Evolutionary conservation across 2,797 vertebrate species (phyloP).

Genomic region (Peromyscus nudipes): DNA sequence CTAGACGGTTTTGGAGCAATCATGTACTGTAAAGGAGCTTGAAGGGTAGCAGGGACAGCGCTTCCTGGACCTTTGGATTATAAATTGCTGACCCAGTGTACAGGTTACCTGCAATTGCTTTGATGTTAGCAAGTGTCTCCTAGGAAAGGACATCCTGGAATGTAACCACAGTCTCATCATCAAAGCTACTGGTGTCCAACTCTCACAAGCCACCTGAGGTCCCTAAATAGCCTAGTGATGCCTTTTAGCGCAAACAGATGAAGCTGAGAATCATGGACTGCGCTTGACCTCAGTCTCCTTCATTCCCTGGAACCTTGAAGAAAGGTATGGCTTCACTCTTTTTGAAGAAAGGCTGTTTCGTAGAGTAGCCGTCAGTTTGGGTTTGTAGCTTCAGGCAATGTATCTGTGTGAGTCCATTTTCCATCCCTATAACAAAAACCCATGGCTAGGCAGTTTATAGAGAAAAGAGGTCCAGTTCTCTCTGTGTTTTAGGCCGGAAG

Average conservation of each 20-base stretch:
- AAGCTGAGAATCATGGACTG: neutral
- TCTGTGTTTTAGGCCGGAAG: neutral
- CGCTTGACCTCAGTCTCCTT: neutral
- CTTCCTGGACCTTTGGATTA: slow-evolving; percentile 6
- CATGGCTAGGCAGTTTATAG: neutral
- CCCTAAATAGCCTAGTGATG: neutral
- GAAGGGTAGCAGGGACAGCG: neutral
- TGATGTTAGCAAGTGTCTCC: slow-evolving; percentile 9
- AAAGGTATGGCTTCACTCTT: neutral
- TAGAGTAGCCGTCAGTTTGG: neutral
- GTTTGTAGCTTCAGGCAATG: neutral
- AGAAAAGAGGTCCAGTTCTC: neutral
- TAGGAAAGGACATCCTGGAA: neutral
- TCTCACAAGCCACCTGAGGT: neutral
- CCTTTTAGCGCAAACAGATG: neutral
- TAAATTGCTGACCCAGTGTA: slow-evolving; percentile 5
- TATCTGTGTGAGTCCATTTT: neutral
- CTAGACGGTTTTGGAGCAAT: neutral
- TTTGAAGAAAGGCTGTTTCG: neutral
- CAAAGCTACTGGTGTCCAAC: slow-evolving; percentile 17
- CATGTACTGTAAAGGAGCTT: neutral
- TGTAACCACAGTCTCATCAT: neutral
- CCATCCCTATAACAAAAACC: neutral
- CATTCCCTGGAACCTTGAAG: neutral
- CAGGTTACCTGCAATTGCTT: neutral